Evolutionary conservation across 2,113 vertebrate genomes (phyloP).

Genomic region (Neotoma lepida): DNA sequence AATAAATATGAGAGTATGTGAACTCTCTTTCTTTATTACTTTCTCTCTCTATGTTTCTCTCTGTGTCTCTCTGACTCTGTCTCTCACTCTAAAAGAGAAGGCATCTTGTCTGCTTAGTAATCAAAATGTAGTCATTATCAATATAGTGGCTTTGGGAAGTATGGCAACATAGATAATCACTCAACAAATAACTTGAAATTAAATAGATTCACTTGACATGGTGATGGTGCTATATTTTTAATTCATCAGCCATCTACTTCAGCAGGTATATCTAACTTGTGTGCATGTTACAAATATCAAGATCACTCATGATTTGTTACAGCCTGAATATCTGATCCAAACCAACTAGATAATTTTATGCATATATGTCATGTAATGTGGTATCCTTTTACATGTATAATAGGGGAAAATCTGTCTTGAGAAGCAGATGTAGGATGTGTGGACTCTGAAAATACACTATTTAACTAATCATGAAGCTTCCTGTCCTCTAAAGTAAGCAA

Average conservation of each 20-base stretch:
- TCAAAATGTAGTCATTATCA: background rate
- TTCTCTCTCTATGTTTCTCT: background rate
- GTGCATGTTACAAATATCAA: background rate
- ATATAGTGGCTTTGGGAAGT: background rate
- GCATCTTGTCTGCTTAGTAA: background rate
- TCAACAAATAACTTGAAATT: background rate
- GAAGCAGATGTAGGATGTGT: slow-evolving; percentile 21
- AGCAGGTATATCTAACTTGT: slow-evolving; percentile 36
- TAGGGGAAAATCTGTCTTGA: slow-evolving; percentile 23
- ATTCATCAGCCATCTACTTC: slow-evolving; percentile 41
- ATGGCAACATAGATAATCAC: background rate
- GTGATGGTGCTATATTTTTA: slow-evolving; percentile 75
- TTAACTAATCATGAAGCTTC: background rate
- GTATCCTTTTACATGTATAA: slow-evolving; percentile 41
- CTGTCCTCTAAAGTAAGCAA: background rate
- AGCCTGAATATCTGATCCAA: slow-evolving; percentile 39
- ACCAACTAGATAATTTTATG: slow-evolving; percentile 64
- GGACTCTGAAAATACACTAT: slow-evolving; percentile 43
- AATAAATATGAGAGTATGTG: background rate
- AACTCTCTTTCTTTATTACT: background rate
- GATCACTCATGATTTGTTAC: slow-evolving; percentile 49
- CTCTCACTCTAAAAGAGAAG: background rate
- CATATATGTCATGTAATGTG: slow-evolving; percentile 44
- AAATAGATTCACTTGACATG: slow-evolving; percentile 57
- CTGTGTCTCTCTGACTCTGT: no score